Base-by-base conservation (phyloP, 2,888 invertebrate species). In the Drosophila falleni region DNA sequence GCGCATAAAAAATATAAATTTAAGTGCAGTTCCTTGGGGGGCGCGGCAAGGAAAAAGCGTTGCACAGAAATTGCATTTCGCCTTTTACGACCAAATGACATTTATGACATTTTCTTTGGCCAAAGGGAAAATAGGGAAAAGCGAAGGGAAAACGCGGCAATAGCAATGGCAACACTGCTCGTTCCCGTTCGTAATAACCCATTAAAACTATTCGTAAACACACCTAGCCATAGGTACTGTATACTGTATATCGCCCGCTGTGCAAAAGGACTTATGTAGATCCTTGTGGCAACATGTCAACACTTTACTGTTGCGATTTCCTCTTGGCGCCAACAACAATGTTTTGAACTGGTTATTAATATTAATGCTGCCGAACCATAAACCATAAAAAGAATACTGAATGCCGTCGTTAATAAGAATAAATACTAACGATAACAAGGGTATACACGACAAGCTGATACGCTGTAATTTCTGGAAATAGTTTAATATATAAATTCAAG, bases 161-260 rank as follows among this genome's bases (percentile, higher is more conserved):
- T 37, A 10, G 31, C 35, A 72, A 73, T 74, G 66, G 73, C 74
- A 81, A 80, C 80, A 64, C 4, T 31, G 26, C 8, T 15, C 33
- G 10, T 23, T 16, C 33, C 9, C 54, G 41, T 13, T 35, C n/a
- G 79, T 78, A 84, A 87, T 87, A 89, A 90, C 75, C 87, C 87
- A 87, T 87, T 89, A 87, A 89, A 87, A 90, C 89, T 87, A 89
- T 87, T 89, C 87, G 73, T 65, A 70, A 81, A 87, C 89, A 89
- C 73, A 88, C 81, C 87, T 74, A 49, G 56, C 39, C 23, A 37
- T 49, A 62, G 63, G 46, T 72, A 68, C 19, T 31, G 11, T 8
- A 19, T 72, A 68, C 19, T 31, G 11, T 8, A 19, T 39, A 58
- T 53, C 61, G 56, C 66, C 69, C 67, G 85, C 67, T 51, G 68